Conservation (phyloP, 1,140 invertebrate genomes). For the Pseudomyrmex dendroicus region DNA sequence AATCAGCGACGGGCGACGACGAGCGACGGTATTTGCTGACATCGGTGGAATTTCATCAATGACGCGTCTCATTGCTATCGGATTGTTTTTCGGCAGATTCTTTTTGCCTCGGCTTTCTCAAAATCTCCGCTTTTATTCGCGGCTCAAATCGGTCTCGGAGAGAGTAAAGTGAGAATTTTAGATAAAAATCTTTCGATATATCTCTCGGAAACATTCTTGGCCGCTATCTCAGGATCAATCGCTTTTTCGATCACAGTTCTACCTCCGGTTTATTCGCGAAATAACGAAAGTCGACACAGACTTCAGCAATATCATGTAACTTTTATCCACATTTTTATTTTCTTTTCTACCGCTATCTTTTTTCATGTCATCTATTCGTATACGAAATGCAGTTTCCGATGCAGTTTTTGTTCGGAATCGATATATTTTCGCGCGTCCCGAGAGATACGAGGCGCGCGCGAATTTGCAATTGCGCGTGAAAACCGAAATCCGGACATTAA, state of each 20-base stretch:
- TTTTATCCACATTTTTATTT: neutral
- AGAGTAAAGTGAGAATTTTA: neutral
- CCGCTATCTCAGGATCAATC: too few species aligned
- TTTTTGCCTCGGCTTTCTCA: neutral
- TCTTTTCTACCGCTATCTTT: neutral
- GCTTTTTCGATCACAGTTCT: neutral
- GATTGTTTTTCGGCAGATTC: neutral
- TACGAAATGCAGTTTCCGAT: neutral
- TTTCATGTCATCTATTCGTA: neutral
- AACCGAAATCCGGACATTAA: constrained; percentile 21
- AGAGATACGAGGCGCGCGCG: too few species aligned
- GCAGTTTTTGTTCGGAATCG: neutral
- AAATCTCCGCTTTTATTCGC: neutral
- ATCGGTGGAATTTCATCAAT: constrained; percentile 41
- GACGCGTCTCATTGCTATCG: constrained; percentile 43
- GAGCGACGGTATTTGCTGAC: constrained; percentile 39
- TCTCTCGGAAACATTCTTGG: constrained; percentile 9
- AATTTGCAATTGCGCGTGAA: neutral
- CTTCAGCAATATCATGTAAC: neutral
- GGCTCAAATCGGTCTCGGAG: neutral
- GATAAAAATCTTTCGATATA: neutral
- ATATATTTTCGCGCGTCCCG: constrained; percentile 14
- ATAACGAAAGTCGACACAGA: too few species aligned
- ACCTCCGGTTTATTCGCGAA: neutral
- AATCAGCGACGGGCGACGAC: constrained; percentile 28